phyloP scores from a whole-genome alignment of 2,113 vertebrate species.

The Eleginops maclovinus region DNA sequence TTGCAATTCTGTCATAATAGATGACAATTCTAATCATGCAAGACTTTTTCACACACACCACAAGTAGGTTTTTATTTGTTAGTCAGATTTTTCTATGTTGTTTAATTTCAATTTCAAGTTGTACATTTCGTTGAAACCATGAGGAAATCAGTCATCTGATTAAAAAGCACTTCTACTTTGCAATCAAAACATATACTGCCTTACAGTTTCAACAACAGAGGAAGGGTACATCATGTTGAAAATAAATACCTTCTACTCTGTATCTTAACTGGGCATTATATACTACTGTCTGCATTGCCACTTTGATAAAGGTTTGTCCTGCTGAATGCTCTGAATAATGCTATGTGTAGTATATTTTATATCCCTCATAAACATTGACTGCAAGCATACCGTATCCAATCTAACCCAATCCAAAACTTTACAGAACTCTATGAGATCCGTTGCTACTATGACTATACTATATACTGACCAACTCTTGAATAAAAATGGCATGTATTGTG shows the following conservation, averaged over 20 bases:
- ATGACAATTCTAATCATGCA: constrained; percentile 26
- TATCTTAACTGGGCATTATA: constrained; percentile 90
- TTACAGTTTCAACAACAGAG: constrained; percentile 87
- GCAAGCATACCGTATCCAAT: constrained; percentile 64
- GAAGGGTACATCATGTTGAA: constrained; percentile 82
- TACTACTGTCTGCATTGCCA: constrained; percentile 84
- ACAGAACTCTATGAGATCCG: constrained; percentile 70
- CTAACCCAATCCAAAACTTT: constrained; percentile 68
- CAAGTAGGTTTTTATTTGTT: constrained; percentile 60
- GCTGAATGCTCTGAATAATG: constrained; percentile 80
- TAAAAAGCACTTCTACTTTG: constrained; percentile 52
- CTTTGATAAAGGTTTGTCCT: constrained; percentile 82
- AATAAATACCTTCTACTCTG: constrained; percentile 74
- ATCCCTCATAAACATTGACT: constrained; percentile 76
- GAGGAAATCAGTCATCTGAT: constrained; percentile 54
- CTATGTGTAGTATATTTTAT: constrained; percentile 84
- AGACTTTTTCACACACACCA: constrained; percentile 38
- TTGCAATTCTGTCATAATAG: constrained; percentile 69
- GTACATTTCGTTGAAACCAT: constrained; percentile 84
- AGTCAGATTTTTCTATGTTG: constrained; percentile 66
- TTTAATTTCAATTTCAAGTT: constrained; percentile 78
- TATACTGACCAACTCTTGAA: constrained; percentile 79
- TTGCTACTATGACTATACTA: constrained; percentile 68
- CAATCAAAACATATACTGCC: constrained; percentile 83
- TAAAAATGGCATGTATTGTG: constrained; percentile 80